Percentiles rank a stretch among this genome's conserved stretches.
phyloP scores from a whole-genome alignment of 2,113 vertebrate species.

The Jacana jacana region DNA sequence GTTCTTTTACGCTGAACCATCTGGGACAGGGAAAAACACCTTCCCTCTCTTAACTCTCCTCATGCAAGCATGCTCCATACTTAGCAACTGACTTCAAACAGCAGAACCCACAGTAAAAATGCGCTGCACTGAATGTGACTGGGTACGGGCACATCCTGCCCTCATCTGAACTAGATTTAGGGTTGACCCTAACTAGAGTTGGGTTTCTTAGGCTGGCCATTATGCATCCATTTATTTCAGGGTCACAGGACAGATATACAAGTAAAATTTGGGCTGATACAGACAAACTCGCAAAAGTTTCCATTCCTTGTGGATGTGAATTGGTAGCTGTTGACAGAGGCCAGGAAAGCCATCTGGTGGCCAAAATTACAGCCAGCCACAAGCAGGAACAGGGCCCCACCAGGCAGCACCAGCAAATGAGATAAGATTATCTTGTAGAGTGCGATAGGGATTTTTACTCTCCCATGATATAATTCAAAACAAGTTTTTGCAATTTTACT shows the following conservation, averaged over 20 bases:
- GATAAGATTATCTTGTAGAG: neutral
- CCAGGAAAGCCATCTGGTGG: neutral
- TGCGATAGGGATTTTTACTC: neutral
- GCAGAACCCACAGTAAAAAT: neutral
- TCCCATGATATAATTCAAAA: neutral
- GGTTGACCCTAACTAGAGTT: neutral
- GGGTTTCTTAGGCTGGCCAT: neutral
- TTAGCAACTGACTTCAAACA: neutral
- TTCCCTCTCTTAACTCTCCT: neutral
- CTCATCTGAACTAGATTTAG: neutral
- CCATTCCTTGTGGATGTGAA: neutral
- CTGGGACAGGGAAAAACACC: neutral
- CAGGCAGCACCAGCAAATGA: neutral
- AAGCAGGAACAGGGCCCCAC: fast-evolving
- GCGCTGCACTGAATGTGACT: neutral
- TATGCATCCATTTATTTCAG: neutral
- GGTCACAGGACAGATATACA: neutral
- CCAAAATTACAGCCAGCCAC: neutral
- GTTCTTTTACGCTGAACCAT: neutral
- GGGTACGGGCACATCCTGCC: neutral
- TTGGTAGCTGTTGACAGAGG: neutral
- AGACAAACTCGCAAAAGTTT: neutral
- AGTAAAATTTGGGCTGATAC: neutral
- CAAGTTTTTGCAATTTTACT: neutral
- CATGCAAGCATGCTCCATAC: neutral